Conservation (phyloP, 2,113 vertebrate genomes). For the Antechinus stuartii region DNA sequence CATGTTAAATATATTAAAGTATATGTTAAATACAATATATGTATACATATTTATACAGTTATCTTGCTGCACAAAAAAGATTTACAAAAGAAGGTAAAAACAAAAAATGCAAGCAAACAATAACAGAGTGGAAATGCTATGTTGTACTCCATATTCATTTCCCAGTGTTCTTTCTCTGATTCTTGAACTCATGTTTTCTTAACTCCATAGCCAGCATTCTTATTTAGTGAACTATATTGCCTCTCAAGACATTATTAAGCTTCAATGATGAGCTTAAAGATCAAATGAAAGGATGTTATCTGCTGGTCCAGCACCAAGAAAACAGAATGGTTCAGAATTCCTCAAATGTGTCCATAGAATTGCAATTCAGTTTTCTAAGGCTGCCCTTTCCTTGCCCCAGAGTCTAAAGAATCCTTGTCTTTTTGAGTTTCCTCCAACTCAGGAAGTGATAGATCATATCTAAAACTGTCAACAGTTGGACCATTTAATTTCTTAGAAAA, state of each 20-base stretch:
- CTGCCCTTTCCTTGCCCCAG: neutral
- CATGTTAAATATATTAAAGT: too few species aligned
- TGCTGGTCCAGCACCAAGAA: neutral
- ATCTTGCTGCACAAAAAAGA: too few species aligned
- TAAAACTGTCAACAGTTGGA: neutral
- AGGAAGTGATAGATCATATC: neutral
- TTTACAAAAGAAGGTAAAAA: too few species aligned
- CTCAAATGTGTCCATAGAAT: neutral
- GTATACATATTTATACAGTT: too few species aligned
- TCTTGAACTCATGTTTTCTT: neutral
- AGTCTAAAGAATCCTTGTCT: neutral
- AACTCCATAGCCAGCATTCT: neutral
- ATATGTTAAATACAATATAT: too few species aligned
- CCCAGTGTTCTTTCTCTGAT: too few species aligned
- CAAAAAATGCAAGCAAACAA: too few species aligned
- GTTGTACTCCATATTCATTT: too few species aligned
- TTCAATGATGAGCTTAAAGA: neutral
- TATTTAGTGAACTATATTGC: neutral
- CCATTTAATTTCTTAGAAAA: neutral
- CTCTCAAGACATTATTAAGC: neutral
- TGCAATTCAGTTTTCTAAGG: neutral
- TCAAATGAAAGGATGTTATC: neutral
- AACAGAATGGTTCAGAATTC: neutral
- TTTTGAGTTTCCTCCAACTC: neutral
- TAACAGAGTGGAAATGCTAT: too few species aligned